These are phyloP conservation scores for Wasmannia auropunctata DNA, from an alignment of 1,140 invertebrate genomes.

Conservation along the genomic window DNA sequence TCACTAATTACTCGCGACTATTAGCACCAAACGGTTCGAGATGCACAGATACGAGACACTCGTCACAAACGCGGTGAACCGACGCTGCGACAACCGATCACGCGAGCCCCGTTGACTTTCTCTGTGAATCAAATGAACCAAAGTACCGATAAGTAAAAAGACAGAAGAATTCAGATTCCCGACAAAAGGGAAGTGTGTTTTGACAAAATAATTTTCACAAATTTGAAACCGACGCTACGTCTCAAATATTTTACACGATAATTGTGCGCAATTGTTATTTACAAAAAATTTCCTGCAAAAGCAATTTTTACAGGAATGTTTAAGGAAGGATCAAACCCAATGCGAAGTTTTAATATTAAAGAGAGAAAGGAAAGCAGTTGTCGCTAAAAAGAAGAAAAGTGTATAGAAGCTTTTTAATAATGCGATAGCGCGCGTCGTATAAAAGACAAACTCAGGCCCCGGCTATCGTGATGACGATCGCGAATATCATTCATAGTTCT, in stretches of 20 bases:
- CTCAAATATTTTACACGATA: background rate
- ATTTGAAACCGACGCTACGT: background rate
- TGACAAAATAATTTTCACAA: background rate
- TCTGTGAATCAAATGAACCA: slow-evolving; percentile 4
- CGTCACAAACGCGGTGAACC: slow-evolving; percentile 20
- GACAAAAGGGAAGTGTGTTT: background rate
- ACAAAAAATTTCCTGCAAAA: background rate
- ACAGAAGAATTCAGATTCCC: background rate
- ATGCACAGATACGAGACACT: slow-evolving; percentile 37
- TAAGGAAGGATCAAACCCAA: background rate
- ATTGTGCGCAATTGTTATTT: background rate
- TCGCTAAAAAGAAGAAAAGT: background rate
- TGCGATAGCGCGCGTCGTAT: background rate
- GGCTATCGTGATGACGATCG: background rate
- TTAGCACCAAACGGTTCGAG: slow-evolving; percentile 22
- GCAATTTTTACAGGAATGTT: background rate
- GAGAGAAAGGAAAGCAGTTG: background rate
- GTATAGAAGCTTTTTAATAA: background rate
- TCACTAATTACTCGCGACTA: slow-evolving; percentile 49
- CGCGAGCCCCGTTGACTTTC: slow-evolving; percentile 18
- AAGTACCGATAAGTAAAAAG: background rate
- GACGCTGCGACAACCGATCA: slow-evolving; percentile 33
- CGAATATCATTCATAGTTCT: slow-evolving; percentile 3
- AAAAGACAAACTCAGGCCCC: background rate
- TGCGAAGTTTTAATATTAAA: background rate